phyloP scores from a whole-genome alignment of 1,140 invertebrate species.

The Drosophila burlai region DNA sequence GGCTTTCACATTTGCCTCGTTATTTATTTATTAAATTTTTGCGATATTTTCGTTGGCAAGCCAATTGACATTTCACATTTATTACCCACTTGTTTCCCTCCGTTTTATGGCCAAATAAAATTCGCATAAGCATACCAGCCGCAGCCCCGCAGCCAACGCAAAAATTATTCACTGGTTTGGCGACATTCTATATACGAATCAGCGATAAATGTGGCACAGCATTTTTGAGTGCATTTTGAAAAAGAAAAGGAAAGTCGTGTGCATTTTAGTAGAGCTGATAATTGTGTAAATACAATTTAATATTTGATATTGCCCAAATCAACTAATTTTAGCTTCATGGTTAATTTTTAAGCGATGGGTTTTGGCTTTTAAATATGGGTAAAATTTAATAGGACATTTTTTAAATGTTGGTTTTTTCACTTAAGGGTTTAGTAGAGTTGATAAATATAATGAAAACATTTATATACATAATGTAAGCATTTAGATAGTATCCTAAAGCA shows the following conservation, averaged over 20 bases:
- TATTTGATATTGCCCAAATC: neutral
- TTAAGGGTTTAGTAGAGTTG: too few species aligned
- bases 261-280: slow-evolving; percentile 4
- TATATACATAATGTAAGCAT: too few species aligned
- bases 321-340: neutral
- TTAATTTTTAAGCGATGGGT: neutral
- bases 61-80: slow-evolving; percentile 69
- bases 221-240: slow-evolving; percentile 17
- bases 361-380: too few species aligned
- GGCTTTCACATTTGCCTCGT: slow-evolving; percentile 49
- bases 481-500: too few species aligned
- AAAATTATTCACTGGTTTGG: slow-evolving; percentile 27
- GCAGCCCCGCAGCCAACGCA: slow-evolving; percentile 10
- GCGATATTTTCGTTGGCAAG: slow-evolving; percentile 27
- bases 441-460: too few species aligned
- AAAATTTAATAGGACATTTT: neutral
- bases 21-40: slow-evolving; percentile 73
- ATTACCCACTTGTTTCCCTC: slow-evolving; percentile 41
- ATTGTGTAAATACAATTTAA: slow-evolving; percentile 23
- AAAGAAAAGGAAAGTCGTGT: neutral
- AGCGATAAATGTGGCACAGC: slow-evolving; percentile 9
- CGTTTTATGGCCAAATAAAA: slow-evolving; percentile 42
- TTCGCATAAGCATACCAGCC: slow-evolving; percentile 14
- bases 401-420: too few species aligned
- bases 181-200: slow-evolving; percentile 3